Percentiles rank a stretch among this genome's conserved stretches.
These are phyloP conservation scores for Limnephilus rhombicus DNA, from an alignment of 2,888 invertebrate genomes.

Conservation along the genomic window DNA sequence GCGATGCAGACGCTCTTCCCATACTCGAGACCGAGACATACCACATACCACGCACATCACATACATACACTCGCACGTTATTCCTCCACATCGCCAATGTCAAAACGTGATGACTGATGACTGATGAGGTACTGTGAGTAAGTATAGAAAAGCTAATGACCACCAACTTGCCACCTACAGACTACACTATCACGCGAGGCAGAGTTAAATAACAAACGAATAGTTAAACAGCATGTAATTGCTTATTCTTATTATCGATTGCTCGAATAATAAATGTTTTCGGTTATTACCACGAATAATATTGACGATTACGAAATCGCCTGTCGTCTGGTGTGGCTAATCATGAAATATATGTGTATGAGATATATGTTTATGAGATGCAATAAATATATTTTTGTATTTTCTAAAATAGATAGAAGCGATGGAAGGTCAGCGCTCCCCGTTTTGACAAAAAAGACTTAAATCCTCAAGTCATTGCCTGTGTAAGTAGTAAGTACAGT, in stretches of 20 bases:
- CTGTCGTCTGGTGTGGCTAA: background rate
- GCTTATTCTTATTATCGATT: background rate
- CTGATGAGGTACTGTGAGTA: too few species aligned
- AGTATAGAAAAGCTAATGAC: background rate
- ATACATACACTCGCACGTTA: background rate
- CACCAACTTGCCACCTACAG: background rate
- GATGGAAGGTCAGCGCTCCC: background rate
- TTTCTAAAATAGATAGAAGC: background rate
- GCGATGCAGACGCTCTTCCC: background rate
- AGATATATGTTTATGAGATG: too few species aligned
- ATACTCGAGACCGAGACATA: background rate
- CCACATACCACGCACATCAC: background rate
- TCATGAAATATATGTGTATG: too few species aligned
- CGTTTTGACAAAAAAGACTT: background rate
- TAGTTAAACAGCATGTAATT: background rate
- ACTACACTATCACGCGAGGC: background rate
- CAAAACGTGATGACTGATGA: background rate
- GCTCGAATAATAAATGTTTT: background rate
- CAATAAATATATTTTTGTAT: background rate
- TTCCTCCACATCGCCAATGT: background rate
- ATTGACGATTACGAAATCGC: background rate
- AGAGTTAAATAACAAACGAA: background rate
- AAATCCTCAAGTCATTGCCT: too few species aligned
- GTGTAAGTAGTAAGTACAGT: too few species aligned
- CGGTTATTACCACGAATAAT: background rate